Base-by-base conservation (phyloP, 2,888 invertebrate species). In the Patella pellucida region DNA sequence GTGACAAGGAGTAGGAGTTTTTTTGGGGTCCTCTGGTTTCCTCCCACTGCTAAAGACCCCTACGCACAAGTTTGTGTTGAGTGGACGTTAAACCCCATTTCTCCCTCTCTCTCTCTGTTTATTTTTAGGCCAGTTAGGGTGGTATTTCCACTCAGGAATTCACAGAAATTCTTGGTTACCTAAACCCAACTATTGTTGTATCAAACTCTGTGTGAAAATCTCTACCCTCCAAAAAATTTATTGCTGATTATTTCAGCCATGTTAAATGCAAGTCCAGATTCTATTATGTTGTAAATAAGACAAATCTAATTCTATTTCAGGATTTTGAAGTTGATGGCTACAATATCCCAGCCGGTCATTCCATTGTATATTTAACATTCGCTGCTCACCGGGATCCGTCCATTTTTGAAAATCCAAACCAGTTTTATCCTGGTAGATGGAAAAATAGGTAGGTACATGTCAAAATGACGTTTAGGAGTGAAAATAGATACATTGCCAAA, bases 341-440 rank as follows among this genome's bases (percentile, higher is more conserved):
- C 76, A 81, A 77, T 51, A 76, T 89, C 41, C 84, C 85, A 3
- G 81, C 79, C 31, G 88, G 85, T 31, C 82, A 85, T 70, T 78
- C 82, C 16, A 76, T 81, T 11, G 73, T 89, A 11, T 88, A 83
- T 77, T 79, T 85, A 68, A 87, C 86, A 16, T 81, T 82, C 67
- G 83, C 86, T 14, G 86, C 87, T 19, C 88, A 89, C 31, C 77
- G 87, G 67, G 89, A 89, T 75, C 84, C 86, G 2, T 69, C 71
- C 1, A 84, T 87, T 5, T 89, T 88, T 78, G 77, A 79, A 3
- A 71, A 84, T 51, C 86, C 89, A 23, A 84, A 87, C 69, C 75
- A 80, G 12, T 89, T 89, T 76, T 78, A 74, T 19, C 87, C 85
- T 5, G 78, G 80, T 7, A 76, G 89, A 56, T 89, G 89, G 89